Evolutionary conservation across 35 echinoderm and acorn worm species (phyloP).

Genomic region (Eucidaris tribuloides): DNA sequence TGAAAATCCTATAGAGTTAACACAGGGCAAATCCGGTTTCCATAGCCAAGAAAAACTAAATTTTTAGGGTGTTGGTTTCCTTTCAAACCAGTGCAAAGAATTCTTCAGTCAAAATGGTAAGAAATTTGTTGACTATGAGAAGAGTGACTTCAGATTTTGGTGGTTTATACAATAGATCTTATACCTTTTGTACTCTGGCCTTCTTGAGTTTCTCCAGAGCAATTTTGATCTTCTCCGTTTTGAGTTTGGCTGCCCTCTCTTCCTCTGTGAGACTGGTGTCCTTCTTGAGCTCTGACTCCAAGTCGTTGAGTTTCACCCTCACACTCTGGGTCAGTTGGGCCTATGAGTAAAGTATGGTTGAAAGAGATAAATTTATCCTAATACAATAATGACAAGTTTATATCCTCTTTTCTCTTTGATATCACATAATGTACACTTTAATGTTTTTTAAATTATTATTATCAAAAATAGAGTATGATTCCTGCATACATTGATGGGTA

Average conservation of each 20-base stretch:
- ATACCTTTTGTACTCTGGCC: constrained; percentile 94
- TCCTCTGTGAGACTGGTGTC: constrained; percentile 78
- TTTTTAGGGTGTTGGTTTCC: too few relatives aligned
- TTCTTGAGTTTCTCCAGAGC: constrained; percentile 97
- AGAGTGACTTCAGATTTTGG: not conserved
- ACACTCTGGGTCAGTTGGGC: constrained; percentile 85
- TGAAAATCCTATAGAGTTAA: too few relatives aligned
- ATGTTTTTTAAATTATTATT: too few relatives aligned
- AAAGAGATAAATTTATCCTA: too few relatives aligned
- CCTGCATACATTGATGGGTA: too few relatives aligned
- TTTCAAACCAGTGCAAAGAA: too few relatives aligned
- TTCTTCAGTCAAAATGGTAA: not conserved
- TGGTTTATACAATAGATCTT: not conserved
- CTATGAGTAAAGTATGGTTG: constrained; percentile 11
- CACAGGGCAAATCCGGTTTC: too few relatives aligned
- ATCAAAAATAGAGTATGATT: too few relatives aligned
- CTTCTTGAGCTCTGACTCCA: constrained; percentile 70
- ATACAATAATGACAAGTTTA: too few relatives aligned
- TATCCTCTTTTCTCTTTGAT: not conserved
- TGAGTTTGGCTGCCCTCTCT: constrained; percentile 86
- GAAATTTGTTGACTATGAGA: not conserved
- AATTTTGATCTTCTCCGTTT: constrained; percentile 97
- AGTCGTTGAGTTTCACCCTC: constrained; percentile 85
- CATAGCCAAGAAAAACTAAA: too few relatives aligned
- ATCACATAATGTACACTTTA: too few relatives aligned